These are phyloP conservation scores for Rhagoletis pomonella DNA, from an alignment of 1,140 invertebrate genomes.

Conservation along the genomic window DNA sequence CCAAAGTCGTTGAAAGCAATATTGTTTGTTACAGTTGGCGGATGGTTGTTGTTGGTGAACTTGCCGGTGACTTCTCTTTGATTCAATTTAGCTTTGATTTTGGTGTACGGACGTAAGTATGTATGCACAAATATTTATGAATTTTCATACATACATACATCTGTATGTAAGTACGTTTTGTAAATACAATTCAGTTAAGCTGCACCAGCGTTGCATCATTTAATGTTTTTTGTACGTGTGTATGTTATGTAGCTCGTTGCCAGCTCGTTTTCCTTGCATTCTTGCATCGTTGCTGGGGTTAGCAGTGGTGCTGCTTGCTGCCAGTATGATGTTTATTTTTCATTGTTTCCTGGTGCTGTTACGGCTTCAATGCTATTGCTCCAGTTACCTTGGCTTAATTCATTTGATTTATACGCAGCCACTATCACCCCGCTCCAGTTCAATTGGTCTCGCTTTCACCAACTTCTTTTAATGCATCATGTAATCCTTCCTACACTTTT, in stretches of 20 bases:
- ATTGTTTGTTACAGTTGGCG: constrained; percentile 27
- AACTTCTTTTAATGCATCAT: constrained; percentile 17
- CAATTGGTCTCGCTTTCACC: constrained; percentile 18
- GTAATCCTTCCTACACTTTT: constrained; percentile 30
- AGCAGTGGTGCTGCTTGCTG: background rate
- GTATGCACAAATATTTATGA: background rate
- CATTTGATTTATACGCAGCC: constrained; percentile 37
- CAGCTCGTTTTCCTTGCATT: background rate
- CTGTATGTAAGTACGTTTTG: background rate
- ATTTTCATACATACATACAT: background rate
- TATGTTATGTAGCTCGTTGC: background rate
- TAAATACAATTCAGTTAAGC: constrained; percentile 37
- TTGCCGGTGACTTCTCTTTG: constrained; percentile 32
- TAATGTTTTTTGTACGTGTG: background rate
- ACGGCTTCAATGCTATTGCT: constrained; percentile 23
- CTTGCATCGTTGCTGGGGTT: background rate
- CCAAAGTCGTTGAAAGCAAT: background rate
- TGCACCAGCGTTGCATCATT: background rate
- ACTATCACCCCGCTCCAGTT: background rate
- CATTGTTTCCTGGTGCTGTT: constrained; percentile 1
- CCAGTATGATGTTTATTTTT: background rate
- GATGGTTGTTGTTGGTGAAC: constrained; percentile 35
- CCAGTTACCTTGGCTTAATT: constrained; percentile 51
- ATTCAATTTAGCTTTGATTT: constrained; percentile 48
- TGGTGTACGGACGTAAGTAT: background rate